Evolutionary conservation across 2,113 vertebrate species (phyloP).

Genomic region (Sterrhoptilus dennistouni): DNA sequence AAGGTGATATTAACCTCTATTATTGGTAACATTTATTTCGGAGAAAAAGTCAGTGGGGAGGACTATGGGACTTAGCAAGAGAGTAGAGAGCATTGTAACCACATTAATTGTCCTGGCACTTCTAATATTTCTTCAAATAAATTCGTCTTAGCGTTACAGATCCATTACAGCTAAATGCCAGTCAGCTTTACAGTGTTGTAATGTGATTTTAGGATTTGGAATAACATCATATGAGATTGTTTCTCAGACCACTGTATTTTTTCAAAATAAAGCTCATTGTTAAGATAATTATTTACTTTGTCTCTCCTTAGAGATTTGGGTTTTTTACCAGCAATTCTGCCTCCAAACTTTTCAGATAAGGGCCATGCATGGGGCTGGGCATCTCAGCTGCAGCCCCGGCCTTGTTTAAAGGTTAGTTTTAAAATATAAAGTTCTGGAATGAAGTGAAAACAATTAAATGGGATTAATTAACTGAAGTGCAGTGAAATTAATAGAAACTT

Average conservation of each 20-base stretch:
- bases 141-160: background rate
- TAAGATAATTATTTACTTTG: background rate
- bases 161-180: background rate
- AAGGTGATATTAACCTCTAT: background rate
- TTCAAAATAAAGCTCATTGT: background rate
- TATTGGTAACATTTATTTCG: slow-evolving; percentile 34
- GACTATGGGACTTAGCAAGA: background rate
- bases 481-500: background rate
- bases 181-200: background rate
- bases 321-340: background rate
- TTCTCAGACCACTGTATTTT: background rate
- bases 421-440: background rate
- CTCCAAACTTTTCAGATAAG: background rate
- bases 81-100: background rate
- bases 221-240: background rate
- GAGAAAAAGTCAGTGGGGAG: background rate
- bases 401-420: background rate
- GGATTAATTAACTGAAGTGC: background rate
- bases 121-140: slow-evolving; percentile 12
- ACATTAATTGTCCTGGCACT: slow-evolving; percentile 8
- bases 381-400: background rate
- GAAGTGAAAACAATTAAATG: background rate
- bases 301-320: background rate
- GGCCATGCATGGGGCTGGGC: background rate
- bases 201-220: background rate